Conservation (phyloP, 2,888 invertebrate species). For the Cosmia pyralina region DNA sequence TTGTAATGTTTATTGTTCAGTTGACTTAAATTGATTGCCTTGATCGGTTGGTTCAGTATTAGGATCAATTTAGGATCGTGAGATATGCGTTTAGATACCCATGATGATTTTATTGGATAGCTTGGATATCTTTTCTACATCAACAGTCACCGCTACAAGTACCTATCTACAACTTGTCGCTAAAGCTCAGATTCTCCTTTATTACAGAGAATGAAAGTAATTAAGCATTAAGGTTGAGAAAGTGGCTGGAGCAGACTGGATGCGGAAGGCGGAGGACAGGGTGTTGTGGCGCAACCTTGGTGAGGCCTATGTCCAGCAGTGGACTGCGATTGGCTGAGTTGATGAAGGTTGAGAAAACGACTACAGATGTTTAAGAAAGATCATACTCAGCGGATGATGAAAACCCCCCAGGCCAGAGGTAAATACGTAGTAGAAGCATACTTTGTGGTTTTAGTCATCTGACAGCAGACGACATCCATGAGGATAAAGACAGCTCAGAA, state of each 20-base stretch:
- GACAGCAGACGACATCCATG: background rate
- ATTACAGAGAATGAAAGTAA: background rate
- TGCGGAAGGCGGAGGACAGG: no score
- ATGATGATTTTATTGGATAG: background rate
- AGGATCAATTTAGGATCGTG: conserved; percentile 3
- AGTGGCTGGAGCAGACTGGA: no score
- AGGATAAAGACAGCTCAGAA: no score
- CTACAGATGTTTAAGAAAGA: no score
- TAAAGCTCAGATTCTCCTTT: background rate
- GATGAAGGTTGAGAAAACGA: no score
- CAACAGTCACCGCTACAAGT: background rate
- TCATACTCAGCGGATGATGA: no score
- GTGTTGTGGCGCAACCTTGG: no score
- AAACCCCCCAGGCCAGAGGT: background rate
- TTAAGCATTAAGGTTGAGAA: no score
- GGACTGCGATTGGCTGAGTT: no score
- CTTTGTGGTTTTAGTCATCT: background rate
- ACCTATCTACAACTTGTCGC: background rate
- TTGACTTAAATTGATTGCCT: conserved; percentile 39
- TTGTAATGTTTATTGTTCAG: conserved; percentile 43
- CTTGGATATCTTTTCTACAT: background rate
- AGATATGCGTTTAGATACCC: background rate
- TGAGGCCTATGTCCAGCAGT: no score
- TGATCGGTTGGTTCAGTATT: conserved; percentile 4
- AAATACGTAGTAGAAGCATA: no score